phyloP scores from a whole-genome alignment of 2,888 invertebrate species.

The Lissonota sp. region DNA sequence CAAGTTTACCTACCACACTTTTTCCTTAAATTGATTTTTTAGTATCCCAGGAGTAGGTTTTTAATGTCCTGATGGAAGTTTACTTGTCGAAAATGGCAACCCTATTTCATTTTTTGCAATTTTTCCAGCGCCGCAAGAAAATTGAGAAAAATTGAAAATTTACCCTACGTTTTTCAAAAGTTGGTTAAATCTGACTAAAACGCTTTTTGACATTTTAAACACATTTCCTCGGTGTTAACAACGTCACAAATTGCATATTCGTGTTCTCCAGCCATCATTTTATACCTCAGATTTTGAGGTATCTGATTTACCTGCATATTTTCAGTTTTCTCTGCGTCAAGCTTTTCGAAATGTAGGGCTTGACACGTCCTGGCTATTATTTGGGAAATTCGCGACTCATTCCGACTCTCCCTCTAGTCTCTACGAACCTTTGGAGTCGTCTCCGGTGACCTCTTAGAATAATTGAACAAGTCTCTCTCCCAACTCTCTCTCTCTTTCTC shows the following conservation, averaged over 20 bases:
- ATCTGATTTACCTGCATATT: slow-evolving; percentile 37
- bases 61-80: no score
- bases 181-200: no score
- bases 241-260: no score
- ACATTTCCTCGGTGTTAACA: no score
- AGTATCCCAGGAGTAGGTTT: no score
- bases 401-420: slow-evolving; percentile 2
- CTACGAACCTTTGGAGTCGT: slow-evolving; percentile 9
- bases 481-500: not conserved
- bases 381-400: slow-evolving; percentile 56
- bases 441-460: slow-evolving; percentile 57
- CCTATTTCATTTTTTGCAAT: no score
- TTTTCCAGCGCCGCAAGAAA: no score
- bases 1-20: not conserved
- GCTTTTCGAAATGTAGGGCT: slow-evolving; percentile 22
- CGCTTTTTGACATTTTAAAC: no score
- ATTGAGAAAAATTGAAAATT: no score
- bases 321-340: slow-evolving; percentile 1
- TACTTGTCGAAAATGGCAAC: no score
- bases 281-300: slow-evolving; percentile 14
- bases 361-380: slow-evolving; percentile 51
- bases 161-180: no score
- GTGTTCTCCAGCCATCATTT: not conserved
- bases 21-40: not conserved
- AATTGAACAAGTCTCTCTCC: slow-evolving; percentile 55